Percentiles rank a stretch among this genome's conserved stretches.
These are phyloP conservation scores for Rhodinocichla rosea DNA, from an alignment of 2,113 vertebrate species.

Conservation along the genomic window DNA sequence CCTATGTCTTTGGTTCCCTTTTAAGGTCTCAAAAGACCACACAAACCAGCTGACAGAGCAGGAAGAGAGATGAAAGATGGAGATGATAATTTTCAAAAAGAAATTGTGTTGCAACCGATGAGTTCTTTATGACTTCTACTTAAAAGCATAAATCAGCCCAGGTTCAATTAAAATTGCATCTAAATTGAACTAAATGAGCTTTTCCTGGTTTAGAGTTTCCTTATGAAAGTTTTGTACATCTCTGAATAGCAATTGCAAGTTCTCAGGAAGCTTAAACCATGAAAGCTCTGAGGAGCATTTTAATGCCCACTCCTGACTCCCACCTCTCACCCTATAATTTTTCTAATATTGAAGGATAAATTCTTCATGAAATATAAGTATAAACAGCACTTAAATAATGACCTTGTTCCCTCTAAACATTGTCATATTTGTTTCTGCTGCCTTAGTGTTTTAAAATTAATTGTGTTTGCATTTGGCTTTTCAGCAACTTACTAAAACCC, in stretches of 20 bases:
- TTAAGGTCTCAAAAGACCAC: slow-evolving; percentile 35
- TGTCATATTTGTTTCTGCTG: not conserved
- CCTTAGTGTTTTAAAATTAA: not conserved
- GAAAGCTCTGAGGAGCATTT: not conserved
- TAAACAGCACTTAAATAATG: not conserved
- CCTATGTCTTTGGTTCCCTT: not conserved
- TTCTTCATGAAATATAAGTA: not conserved
- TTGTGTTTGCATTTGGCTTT: not conserved
- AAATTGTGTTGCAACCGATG: not conserved
- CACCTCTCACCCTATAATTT: rapidly evolving
- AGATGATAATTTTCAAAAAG: slow-evolving; percentile 10
- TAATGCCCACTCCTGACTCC: not conserved
- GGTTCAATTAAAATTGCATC: slow-evolving; percentile 49
- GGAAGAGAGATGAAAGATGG: slow-evolving; percentile 2
- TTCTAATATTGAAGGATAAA: not conserved
- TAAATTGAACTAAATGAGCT: slow-evolving; percentile 2
- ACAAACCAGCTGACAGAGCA: slow-evolving; percentile 16
- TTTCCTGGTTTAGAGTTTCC: not conserved
- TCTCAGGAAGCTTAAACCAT: not conserved
- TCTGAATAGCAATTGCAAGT: not conserved
- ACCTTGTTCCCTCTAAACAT: not conserved
- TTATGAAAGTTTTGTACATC: not conserved
- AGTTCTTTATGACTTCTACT: slow-evolving; percentile 4
- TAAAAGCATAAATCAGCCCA: slow-evolving; percentile 32
- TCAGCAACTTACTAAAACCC: not conserved